Conservation (phyloP, 2,113 vertebrate species). For the Peromyscus leucopus region DNA sequence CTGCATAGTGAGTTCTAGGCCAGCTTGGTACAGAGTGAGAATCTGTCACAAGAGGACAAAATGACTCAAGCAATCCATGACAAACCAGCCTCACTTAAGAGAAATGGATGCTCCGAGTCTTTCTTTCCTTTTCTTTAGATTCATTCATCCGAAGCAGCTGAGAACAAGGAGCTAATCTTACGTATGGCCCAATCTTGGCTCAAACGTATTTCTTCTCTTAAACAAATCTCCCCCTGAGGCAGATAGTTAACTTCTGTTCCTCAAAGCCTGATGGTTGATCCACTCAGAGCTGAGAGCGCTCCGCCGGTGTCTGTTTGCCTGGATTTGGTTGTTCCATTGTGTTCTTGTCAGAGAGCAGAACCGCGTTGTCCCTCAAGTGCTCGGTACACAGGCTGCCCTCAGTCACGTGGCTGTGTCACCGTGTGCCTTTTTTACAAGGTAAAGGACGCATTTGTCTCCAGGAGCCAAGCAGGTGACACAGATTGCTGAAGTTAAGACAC, state of each 20-base stretch:
- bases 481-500: not conserved
- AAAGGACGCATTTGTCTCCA: not conserved
- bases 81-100: not conserved
- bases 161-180: not conserved
- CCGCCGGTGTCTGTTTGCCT: not conserved
- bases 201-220: constrained; percentile 20
- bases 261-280: not conserved
- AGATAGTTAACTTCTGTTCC: not conserved
- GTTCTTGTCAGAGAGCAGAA: not conserved
- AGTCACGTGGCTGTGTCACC: not conserved
- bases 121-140: not conserved
- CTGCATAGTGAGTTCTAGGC: not conserved
- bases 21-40: not conserved
- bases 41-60: not conserved
- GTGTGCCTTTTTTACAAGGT: not conserved
- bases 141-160: not conserved
- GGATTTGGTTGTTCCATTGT: not conserved
- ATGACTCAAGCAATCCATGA: not conserved
- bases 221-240: not conserved
- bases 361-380: no score
- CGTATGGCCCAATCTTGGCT: not conserved
- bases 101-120: not conserved
- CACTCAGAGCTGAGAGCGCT: not conserved
- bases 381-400: not conserved
- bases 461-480: not conserved